phyloP scores from a whole-genome alignment of 2,888 invertebrate genomes.

The Galerucella calmariensis region DNA sequence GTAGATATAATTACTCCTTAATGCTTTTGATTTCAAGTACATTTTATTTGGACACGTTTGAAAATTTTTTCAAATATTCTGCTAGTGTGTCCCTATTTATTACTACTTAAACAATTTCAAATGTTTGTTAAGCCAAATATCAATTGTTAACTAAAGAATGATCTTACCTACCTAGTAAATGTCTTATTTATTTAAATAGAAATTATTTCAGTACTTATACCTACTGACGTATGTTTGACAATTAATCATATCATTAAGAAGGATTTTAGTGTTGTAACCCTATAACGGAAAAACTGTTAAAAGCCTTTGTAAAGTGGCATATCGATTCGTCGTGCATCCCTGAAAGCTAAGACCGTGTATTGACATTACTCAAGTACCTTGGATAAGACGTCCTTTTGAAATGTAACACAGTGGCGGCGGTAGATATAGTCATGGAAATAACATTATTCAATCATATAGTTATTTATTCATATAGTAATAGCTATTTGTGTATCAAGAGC shows the following conservation, averaged over 20 bases:
- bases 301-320: slow-evolving; percentile 42
- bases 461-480: too few species aligned
- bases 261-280: slow-evolving; percentile 35
- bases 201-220: slow-evolving; percentile 2
- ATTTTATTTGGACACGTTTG: too few species aligned
- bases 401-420: slow-evolving; percentile 9
- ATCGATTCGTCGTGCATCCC: slow-evolving; percentile 44
- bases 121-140: not conserved
- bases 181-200: slow-evolving; percentile 12
- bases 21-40: too few species aligned
- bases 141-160: too few species aligned
- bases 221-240: slow-evolving; percentile 21
- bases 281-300: slow-evolving; percentile 41
- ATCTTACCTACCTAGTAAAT: not conserved
- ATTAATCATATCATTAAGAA: slow-evolving; percentile 44
- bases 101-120: not conserved
- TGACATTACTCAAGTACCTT: slow-evolving; percentile 42
- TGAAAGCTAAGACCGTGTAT: slow-evolving; percentile 33
- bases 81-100: not conserved
- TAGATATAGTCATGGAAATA: too few species aligned
- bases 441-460: too few species aligned
- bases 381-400: not conserved
- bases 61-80: too few species aligned
- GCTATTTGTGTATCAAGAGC: too few species aligned
- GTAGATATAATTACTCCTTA: too few species aligned